Conservation (phyloP, 2,113 vertebrate species). For the Sceloporus tristichus region DNA sequence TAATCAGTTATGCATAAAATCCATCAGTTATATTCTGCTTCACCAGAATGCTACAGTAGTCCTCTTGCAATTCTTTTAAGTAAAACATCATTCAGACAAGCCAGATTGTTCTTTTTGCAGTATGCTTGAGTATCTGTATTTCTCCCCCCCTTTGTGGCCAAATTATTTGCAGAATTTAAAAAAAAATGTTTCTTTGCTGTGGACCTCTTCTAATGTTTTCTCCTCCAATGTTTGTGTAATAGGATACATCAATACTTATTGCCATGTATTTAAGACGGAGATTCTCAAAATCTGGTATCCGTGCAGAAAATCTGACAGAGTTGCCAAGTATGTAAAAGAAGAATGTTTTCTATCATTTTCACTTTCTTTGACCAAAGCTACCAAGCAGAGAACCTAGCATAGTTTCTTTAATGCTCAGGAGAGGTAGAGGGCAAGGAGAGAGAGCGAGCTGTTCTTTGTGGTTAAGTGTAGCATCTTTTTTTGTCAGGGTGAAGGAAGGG, state of each 20-base stretch:
- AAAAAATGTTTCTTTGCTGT: not conserved
- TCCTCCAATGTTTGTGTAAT: not conserved
- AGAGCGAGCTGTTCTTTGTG: not conserved
- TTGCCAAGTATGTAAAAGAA: conserved; percentile 62
- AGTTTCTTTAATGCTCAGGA: not conserved
- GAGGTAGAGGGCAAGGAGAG: not conserved
- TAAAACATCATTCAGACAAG: not conserved
- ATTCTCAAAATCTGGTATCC: conserved; percentile 43
- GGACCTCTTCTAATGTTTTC: conserved; percentile 3
- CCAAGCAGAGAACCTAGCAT: not conserved
- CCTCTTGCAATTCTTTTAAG: not conserved
- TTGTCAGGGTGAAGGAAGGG: not conserved
- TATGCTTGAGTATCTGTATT: fast-evolving
- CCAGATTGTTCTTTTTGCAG: not conserved
- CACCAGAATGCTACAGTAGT: not conserved
- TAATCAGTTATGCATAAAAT: not conserved
- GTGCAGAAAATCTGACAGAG: conserved; percentile 55
- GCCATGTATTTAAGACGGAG: conserved; percentile 77
- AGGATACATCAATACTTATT: conserved; percentile 43
- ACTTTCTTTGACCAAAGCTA: not conserved
- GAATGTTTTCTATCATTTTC: not conserved
- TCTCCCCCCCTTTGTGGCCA: not conserved
- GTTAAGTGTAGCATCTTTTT: not conserved
- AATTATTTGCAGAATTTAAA: not conserved
- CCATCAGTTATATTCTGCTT: too few species aligned